Evolutionary conservation across 2,113 vertebrate genomes (phyloP), one percentile per base, ranked within the genome.

Genomic region (Leptocoma aspasia): DNA sequence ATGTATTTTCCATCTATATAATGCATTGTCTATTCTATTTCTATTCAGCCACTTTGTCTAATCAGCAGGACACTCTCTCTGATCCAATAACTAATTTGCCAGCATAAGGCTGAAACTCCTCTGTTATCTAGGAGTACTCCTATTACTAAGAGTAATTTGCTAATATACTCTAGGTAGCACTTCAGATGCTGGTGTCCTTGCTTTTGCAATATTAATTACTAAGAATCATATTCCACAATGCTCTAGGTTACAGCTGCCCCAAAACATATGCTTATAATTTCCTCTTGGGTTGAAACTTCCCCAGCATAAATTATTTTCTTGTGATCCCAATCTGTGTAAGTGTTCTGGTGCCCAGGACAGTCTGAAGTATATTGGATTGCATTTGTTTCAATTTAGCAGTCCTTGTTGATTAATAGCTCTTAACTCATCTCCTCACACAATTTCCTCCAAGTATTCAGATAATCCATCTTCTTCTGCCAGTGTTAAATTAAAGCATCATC

Each of bases 121-220:
- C 49, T 69, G 50, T 89, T 97, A 92, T 82, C 86, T 79, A 30
- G 24, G 42, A 92, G 66, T 79, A 63, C 84, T 94, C 94, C 65
- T 82, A 21, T 96, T 93, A 87, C 95, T 84, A 60, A 60, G 69
- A 90, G 59, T 59, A 89, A 94, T 94, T 84, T 89, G 76, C 69
- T 96, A 93, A 95, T 93, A 91, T 59, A 71, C 83, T 71, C 37
- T 52, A 75, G 50, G 85, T 90, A 92, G 76, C 81, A 31, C 31
- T 82, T 86, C 84, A 95, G 65, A 89, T 77, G 45, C 60, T 72
- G 53, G 57, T 73, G 72, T 56, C 81, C 37, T 81, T 57, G 54
- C 89, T 92, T 95, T 91, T 95, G 92, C 78, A 92, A 96, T 95
- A 95, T 96, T 97, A 97, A 96, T 96, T 88, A 94, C 86, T 26